These are phyloP conservation scores for Ichneumoninae sp. DNA, from an alignment of 2,888 invertebrate genomes.

Conservation along the genomic window DNA sequence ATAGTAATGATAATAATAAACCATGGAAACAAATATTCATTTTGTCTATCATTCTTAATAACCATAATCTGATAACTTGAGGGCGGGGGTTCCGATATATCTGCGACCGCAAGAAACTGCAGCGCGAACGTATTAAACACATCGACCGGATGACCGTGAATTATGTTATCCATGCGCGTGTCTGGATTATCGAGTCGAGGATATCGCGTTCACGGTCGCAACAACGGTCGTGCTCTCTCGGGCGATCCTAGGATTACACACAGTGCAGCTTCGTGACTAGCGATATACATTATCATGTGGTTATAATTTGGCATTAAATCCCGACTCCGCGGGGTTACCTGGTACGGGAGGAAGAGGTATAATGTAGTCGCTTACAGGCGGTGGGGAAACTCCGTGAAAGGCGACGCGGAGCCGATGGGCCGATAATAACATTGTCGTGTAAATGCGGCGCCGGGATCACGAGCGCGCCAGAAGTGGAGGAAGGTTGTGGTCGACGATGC, in stretches of 20 bases:
- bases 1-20: background rate
- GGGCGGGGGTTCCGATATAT: background rate
- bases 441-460: constrained; percentile 21
- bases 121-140: constrained; percentile 24
- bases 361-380: background rate
- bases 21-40: background rate
- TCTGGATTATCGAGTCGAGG: constrained; percentile 42
- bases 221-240: constrained; percentile 34
- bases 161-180: constrained; percentile 56
- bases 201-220: constrained; percentile 63
- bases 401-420: background rate
- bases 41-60: background rate
- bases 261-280: constrained; percentile 35
- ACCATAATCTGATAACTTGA: background rate
- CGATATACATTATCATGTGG: constrained; percentile 20
- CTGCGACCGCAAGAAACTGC: background rate
- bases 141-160: constrained; percentile 53
- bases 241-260: constrained; percentile 15
- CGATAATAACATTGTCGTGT: constrained; percentile 13
- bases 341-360: constrained; percentile 13
- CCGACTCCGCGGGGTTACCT: constrained; percentile 3
- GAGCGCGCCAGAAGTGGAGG: constrained; percentile 64
- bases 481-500: constrained; percentile 71
- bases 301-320: constrained; percentile 55
- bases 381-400: constrained; percentile 12